Conservation (phyloP, 2,113 vertebrate species). For the Pelobates fuscus region DNA sequence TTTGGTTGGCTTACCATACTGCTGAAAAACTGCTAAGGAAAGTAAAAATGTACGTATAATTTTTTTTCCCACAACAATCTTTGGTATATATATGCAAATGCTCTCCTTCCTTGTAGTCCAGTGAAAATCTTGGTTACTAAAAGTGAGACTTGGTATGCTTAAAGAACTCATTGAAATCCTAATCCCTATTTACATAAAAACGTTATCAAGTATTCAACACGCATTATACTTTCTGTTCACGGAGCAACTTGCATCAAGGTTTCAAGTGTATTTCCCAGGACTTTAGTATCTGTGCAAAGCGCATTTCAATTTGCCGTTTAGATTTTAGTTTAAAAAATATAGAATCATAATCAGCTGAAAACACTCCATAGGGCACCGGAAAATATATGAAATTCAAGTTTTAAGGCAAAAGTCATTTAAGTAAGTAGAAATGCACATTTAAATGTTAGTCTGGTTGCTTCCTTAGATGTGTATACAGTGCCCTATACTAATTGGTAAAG, state of each 20-base stretch:
- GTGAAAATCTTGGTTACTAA: background rate
- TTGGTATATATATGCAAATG: background rate
- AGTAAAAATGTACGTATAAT: no score
- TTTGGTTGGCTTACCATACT: no score
- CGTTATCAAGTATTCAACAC: background rate
- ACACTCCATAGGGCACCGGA: no score
- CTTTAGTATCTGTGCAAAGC: background rate
- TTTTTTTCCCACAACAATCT: background rate
- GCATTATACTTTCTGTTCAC: background rate
- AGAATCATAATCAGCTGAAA: no score
- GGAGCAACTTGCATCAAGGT: background rate
- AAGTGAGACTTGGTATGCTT: background rate
- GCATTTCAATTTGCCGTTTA: background rate
- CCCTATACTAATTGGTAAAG: no score
- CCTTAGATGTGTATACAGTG: no score
- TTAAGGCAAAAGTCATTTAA: no score
- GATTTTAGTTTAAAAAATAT: no score
- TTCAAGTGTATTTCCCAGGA: background rate
- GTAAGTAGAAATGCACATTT: no score
- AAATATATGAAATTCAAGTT: no score
- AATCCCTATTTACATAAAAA: slow-evolving; percentile 10
- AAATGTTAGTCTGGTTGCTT: no score
- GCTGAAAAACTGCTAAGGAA: no score
- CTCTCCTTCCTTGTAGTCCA: background rate
- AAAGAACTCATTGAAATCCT: background rate